These are phyloP conservation scores for Orthosia gothica DNA, from an alignment of 2,888 invertebrate genomes.

Conservation along the genomic window DNA sequence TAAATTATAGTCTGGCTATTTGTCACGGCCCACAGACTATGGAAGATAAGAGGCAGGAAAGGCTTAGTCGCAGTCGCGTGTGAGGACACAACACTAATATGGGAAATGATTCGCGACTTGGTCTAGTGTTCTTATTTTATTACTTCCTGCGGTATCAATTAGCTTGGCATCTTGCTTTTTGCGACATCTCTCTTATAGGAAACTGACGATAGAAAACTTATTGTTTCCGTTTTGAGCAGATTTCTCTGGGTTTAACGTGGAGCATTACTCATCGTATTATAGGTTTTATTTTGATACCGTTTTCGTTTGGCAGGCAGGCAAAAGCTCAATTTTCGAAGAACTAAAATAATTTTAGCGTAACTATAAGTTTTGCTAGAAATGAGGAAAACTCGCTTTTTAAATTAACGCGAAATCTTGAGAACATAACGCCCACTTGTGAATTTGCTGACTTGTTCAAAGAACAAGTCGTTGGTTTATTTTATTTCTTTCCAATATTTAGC, in stretches of 20 bases:
- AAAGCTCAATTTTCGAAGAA: neutral
- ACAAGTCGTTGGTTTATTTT: neutral
- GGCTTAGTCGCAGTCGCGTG: conserved; percentile 5
- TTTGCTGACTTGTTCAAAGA: conserved; percentile 14
- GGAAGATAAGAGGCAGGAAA: conserved; percentile 29
- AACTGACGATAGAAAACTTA: conserved; percentile 45
- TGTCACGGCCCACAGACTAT: conserved; percentile 21
- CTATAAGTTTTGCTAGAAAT: neutral
- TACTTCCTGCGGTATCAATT: conserved; percentile 71
- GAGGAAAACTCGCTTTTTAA: conserved; percentile 13
- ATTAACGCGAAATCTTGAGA: conserved; percentile 7
- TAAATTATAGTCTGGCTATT: conserved; percentile 32
- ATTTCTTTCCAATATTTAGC: neutral
- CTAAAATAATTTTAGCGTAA: neutral
- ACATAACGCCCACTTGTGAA: conserved; percentile 33
- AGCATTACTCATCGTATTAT: neutral
- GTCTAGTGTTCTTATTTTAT: conserved; percentile 50
- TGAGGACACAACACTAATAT: conserved; percentile 49
- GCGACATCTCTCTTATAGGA: conserved; percentile 45
- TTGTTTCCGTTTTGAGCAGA: conserved; percentile 45
- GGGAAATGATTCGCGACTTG: conserved; percentile 61
- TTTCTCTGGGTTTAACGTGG: conserved; percentile 30
- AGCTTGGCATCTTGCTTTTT: conserved; percentile 64
- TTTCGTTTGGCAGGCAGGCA: neutral
- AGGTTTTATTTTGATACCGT: neutral